These are phyloP conservation scores for Chionomys nivalis DNA, from an alignment of 2,113 vertebrate genomes.

Conservation along the genomic window DNA sequence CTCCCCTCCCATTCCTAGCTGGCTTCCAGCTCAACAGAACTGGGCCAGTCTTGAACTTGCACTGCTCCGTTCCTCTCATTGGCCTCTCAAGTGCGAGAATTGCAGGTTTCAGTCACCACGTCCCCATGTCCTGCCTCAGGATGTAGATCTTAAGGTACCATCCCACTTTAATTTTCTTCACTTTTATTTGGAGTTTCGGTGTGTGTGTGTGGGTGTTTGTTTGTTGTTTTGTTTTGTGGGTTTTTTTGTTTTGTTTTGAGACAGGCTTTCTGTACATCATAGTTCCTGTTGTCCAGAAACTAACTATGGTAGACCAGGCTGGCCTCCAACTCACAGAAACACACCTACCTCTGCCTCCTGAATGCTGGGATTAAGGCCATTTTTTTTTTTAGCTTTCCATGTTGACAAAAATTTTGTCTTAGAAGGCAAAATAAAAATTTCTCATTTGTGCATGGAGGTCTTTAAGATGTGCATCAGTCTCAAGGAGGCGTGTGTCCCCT, in stretches of 20 bases:
- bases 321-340: neutral
- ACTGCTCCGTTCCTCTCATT: too few relatives aligned
- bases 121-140: neutral
- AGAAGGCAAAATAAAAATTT: slow-evolving; percentile 27
- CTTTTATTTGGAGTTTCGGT: neutral
- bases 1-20: neutral
- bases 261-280: neutral
- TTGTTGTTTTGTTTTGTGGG: neutral
- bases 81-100: neutral
- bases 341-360: neutral
- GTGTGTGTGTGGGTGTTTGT: neutral
- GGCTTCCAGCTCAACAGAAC: neutral
- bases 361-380: neutral
- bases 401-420: neutral
- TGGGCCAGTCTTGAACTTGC: neutral
- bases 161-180: neutral
- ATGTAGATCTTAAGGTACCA: neutral
- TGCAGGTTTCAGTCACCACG: neutral
- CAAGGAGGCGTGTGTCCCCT: neutral
- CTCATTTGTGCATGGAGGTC: neutral
- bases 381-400: neutral
- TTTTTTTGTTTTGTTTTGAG: neutral
- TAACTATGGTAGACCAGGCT: neutral
- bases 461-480: neutral
- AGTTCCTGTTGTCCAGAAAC: neutral